Conservation (phyloP, 2,797 vertebrate species). For the Capromys pilorides region DNA sequence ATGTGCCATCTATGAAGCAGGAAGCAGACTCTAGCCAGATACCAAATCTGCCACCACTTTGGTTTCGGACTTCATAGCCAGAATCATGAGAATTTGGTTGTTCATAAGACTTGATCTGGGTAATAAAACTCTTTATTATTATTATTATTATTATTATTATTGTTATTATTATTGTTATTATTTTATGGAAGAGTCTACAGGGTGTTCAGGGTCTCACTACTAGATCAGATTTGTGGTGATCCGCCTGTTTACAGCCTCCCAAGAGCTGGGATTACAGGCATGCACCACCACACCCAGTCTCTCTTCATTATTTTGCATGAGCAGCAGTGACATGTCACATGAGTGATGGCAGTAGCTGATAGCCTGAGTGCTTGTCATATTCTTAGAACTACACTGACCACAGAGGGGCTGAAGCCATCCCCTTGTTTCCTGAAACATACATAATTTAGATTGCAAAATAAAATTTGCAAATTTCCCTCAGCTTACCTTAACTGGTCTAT, state of each 20-base stretch:
- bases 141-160: too few relatives aligned
- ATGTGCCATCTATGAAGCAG: background rate
- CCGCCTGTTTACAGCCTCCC: too few relatives aligned
- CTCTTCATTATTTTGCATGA: background rate
- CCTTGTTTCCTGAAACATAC: background rate
- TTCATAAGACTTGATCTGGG: background rate
- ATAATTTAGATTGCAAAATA: background rate
- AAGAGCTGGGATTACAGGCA: too few relatives aligned
- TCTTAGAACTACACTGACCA: background rate
- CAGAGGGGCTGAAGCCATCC: too few relatives aligned
- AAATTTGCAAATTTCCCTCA: background rate
- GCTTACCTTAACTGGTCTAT: background rate
- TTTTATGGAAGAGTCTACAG: too few relatives aligned
- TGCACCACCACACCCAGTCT: too few relatives aligned
- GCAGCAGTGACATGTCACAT: rapidly evolving
- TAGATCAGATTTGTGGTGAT: too few relatives aligned
- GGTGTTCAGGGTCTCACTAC: too few relatives aligned
- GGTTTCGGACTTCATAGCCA: background rate
- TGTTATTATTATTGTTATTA: too few relatives aligned
- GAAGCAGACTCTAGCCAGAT: background rate
- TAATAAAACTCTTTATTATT: background rate
- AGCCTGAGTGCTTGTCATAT: background rate
- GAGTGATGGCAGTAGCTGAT: background rate
- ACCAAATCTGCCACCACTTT: background rate
- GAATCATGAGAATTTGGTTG: background rate